Conservation (phyloP, 2,797 vertebrate genomes). For the Arvicola amphibius region DNA sequence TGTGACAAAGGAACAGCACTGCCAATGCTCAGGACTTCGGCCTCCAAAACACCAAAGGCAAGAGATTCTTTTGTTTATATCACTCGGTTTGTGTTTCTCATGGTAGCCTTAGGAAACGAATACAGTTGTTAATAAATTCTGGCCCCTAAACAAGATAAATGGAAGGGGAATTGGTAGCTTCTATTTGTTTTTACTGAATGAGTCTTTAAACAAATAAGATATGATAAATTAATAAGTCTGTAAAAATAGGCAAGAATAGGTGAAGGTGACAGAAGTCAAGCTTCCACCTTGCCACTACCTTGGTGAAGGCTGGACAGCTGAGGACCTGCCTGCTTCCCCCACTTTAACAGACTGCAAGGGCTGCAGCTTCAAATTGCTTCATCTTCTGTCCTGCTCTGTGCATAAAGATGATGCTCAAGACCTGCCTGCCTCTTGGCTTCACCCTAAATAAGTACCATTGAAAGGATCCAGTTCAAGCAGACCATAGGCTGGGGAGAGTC, state of each 20-base stretch:
- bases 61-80: not conserved
- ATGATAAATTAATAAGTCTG: not conserved
- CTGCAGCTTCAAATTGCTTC: not conserved
- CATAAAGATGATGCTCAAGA: not conserved
- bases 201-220: not conserved
- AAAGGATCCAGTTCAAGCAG: not conserved
- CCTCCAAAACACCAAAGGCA: not conserved
- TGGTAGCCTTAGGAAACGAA: not conserved
- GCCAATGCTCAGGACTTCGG: not conserved
- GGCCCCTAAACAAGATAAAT: not conserved
- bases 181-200: not conserved
- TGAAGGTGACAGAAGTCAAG: not conserved
- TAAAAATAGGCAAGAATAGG: not conserved
- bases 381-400: not conserved
- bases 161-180: not conserved
- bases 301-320: not conserved
- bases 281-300: not conserved
- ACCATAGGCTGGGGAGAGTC: not conserved
- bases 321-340: not conserved
- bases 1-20: not conserved
- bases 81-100: not conserved
- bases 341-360: not conserved
- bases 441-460: not conserved
- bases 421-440: not conserved
- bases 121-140: not conserved